Base-by-base conservation (phyloP, 2,888 invertebrate genomes). In the Troides helena region DNA sequence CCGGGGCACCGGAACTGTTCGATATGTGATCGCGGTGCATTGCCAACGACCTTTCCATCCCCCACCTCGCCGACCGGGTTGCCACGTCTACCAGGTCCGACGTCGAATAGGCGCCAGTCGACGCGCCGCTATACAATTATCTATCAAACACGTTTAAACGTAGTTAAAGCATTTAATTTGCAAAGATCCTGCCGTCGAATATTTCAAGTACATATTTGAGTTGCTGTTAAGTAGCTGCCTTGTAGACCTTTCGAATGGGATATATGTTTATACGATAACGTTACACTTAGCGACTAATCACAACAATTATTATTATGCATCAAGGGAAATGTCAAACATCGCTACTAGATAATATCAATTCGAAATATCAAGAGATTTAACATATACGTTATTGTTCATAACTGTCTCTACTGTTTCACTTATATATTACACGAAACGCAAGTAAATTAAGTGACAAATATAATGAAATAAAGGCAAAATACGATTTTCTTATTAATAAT, bases 141-240 rank as follows among this genome's bases (percentile, higher is more conserved):
- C 82, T 84, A 80, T 80, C 86, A 87, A 87, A 87, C 85, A 90
- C 87, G 88, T 90, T 92, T 87, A 90, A 87, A 84, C 82, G 80
- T 92, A 92, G 85, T 92, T 92, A 92, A 92, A 92, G 92, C 92
- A 90, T 92, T 90, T 86, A 17, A 78, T 85, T 75, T 85, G 88
- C 86, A 85, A 82, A 81, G 76, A 79, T 80, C 43, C 65, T 58
- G 67, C n/a, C 58, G 46, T 67, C 12, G 14, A 58, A 12, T 62
- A 67, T 18, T 67, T 5, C 30, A 3, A 30, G 30, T 30, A 30
- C 30, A 58, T 36, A 30, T 68, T 53, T 8, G 46, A 8, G 14
- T 46, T 2, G 50, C 17, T 17, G 17, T 14, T 3, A 50, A 1
- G 64, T 82, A 86, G 90, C 92, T 92, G 92, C 92, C 92, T 80